Conservation (phyloP, 2,797 vertebrate genomes). For the Prionace glauca region DNA sequence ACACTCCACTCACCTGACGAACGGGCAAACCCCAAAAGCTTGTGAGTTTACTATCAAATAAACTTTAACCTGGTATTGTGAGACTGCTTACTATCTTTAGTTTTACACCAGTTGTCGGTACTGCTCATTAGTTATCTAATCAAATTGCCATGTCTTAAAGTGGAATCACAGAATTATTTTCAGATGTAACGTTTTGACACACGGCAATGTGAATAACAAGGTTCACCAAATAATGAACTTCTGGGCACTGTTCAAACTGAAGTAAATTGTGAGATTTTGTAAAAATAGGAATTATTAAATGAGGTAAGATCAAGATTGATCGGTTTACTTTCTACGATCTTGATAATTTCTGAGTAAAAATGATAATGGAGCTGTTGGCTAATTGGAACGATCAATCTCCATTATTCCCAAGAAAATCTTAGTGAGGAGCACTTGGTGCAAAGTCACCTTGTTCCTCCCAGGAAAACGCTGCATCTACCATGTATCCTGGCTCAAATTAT, state of each 20-base stretch:
- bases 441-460: not conserved
- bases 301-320: not conserved
- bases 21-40: too few relatives aligned
- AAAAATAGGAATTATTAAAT: not conserved
- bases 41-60: too few relatives aligned
- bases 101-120: not conserved
- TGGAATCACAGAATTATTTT: not conserved
- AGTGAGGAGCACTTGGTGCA: not conserved
- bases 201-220: too few relatives aligned
- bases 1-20: too few relatives aligned
- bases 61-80: too few relatives aligned
- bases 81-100: too few relatives aligned
- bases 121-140: not conserved
- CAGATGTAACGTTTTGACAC: not conserved
- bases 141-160: not conserved
- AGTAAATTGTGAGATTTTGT: not conserved
- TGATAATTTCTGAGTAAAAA: not conserved
- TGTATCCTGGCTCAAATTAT: not conserved
- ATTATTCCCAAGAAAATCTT: not conserved
- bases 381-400: not conserved
- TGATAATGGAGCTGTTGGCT: not conserved
- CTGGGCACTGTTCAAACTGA: not conserved
- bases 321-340: not conserved
- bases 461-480: not conserved
- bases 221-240: not conserved